A percentile compares a stretch with the other conserved stretches of the same genome.
Conservation (phyloP, 2,888 invertebrate species). For the Invenusta paracnida region DNA sequence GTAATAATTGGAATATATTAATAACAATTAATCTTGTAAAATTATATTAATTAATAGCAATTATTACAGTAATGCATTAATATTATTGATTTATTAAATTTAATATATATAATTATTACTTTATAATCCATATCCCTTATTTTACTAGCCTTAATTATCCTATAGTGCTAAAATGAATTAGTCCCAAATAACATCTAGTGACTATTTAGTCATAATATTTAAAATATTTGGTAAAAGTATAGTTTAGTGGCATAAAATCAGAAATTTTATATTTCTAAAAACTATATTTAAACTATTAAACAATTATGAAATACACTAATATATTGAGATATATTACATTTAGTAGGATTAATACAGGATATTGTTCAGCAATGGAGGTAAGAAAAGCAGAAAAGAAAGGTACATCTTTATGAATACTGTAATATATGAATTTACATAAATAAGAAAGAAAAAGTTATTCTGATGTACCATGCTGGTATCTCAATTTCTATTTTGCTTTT, state of each 20-base stretch:
- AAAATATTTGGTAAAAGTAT: background rate
- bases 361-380: background rate
- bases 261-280: background rate
- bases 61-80: too few species aligned
- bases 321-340: background rate
- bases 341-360: background rate
- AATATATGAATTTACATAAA: background rate
- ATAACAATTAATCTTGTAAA: too few species aligned
- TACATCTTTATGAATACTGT: background rate
- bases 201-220: background rate
- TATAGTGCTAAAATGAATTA: too few species aligned
- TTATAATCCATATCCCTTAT: too few species aligned
- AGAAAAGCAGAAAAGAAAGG: background rate
- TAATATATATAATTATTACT: too few species aligned
- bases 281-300: too few species aligned
- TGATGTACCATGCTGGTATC: background rate
- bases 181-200: too few species aligned
- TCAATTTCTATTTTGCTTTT: background rate
- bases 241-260: background rate
- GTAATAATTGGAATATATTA: too few species aligned
- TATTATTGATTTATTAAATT: too few species aligned
- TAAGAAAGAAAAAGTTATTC: background rate
- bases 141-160: too few species aligned
- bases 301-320: background rate
- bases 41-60: too few species aligned